phyloP scores from a whole-genome alignment of 2,888 invertebrate species.

The Suillia variegata region DNA sequence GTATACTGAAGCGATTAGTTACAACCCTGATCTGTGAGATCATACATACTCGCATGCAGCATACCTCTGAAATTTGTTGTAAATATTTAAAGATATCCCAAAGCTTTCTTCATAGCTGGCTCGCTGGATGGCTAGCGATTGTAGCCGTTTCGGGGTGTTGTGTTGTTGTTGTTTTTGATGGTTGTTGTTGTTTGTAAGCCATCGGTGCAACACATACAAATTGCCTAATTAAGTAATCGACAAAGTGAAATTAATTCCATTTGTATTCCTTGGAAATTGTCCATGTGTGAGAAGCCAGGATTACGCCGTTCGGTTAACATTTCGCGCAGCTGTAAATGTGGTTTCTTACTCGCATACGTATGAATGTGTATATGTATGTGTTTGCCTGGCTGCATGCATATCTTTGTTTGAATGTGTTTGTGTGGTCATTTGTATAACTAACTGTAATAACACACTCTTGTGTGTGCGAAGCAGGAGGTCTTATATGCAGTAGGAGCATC shows the following conservation, averaged over 20 bases:
- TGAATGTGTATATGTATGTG: background rate
- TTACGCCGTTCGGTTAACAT: slow-evolving; percentile 14
- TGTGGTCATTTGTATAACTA: background rate
- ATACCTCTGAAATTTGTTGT: no score
- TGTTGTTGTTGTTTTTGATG: no score
- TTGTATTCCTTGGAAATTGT: slow-evolving; percentile 29
- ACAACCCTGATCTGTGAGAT: no score
- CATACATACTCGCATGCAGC: no score
- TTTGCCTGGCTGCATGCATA: slow-evolving; percentile 1
- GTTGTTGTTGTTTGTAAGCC: no score
- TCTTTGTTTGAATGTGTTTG: background rate
- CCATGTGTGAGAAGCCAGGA: slow-evolving; percentile 16
- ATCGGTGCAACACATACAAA: slow-evolving; percentile 26
- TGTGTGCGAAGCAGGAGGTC: no score
- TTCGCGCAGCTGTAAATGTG: slow-evolving; percentile 6
- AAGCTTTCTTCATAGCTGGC: no score
- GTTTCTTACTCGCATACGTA: background rate
- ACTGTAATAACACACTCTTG: background rate
- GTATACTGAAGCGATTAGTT: no score
- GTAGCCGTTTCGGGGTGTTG: no score
- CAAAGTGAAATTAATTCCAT: slow-evolving; percentile 35
- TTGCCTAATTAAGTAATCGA: slow-evolving; percentile 36
- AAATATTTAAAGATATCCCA: no score
- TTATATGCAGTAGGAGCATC: no score
- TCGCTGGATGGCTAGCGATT: no score